phyloP scores from a whole-genome alignment of 2,888 invertebrate genomes.

The Metalampra italica region DNA sequence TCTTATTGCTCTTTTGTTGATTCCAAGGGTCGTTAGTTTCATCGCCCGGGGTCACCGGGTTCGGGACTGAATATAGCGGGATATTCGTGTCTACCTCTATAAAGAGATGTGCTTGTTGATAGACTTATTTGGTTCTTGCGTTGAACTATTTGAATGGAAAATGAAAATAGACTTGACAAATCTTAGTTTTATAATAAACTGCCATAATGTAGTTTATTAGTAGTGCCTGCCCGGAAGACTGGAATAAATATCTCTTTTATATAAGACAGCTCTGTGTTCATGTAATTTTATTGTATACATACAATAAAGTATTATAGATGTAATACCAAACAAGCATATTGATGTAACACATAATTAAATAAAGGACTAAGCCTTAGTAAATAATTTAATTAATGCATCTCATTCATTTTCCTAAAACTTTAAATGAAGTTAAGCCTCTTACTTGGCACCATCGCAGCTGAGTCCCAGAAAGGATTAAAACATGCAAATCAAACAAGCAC shows the following conservation, averaged over 20 bases:
- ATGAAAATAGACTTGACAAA: no score
- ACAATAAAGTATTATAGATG: no score
- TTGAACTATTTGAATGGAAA: background rate
- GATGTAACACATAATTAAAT: no score
- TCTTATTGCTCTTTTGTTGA: slow-evolving; percentile 79
- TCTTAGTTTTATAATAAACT: no score
- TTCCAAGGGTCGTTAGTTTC: slow-evolving; percentile 76
- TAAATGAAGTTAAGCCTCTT: slow-evolving; percentile 1
- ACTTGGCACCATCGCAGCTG: slow-evolving; percentile 36
- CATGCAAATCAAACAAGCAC: slow-evolving; percentile 74
- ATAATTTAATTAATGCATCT: background rate
- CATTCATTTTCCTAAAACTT: background rate
- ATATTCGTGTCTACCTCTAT: background rate
- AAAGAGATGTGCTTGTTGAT: background rate
- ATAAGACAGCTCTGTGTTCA: no score
- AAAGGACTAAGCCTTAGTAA: no score
- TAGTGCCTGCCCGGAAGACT: no score
- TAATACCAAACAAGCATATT: no score
- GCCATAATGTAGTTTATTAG: no score
- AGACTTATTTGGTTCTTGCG: background rate
- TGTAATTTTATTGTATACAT: no score
- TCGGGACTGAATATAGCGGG: background rate
- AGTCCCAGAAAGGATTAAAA: slow-evolving; percentile 70
- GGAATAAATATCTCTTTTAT: no score
- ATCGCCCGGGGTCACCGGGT: slow-evolving; percentile 50